phyloP scores from a whole-genome alignment of 2,888 invertebrate genomes.

The Drosophila nigricruria region DNA sequence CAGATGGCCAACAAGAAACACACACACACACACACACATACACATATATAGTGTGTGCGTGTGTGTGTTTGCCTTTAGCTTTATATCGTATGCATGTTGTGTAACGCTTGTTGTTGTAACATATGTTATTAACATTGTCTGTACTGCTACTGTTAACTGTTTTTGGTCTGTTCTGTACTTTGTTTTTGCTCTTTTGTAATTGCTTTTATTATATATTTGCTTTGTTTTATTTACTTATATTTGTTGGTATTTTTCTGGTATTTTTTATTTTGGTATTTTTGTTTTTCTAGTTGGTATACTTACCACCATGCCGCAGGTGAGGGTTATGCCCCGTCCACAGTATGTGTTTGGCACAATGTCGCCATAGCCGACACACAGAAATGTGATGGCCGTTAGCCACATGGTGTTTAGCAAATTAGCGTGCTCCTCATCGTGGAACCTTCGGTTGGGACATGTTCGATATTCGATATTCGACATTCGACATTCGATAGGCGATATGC shows the following conservation, averaged over 20 bases:
- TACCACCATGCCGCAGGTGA: constrained; percentile 99
- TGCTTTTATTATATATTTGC: constrained; percentile 8
- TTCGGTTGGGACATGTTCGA: constrained; percentile 83
- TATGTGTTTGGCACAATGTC: constrained; percentile 99
- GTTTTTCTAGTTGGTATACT: constrained; percentile 86
- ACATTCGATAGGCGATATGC: background rate
- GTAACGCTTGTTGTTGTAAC: constrained; percentile 33
- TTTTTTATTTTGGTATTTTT: constrained; percentile 23
- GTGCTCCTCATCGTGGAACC: constrained; percentile 99
- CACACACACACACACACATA: constrained; percentile 2
- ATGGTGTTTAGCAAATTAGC: constrained; percentile 99
- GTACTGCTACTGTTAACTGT: constrained; percentile 18
- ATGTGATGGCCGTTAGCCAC: constrained; percentile 99
- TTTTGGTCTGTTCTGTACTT: constrained; percentile 45
- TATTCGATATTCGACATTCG: constrained; percentile 5
- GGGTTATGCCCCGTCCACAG: constrained; percentile 99
- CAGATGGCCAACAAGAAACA: constrained; percentile 21
- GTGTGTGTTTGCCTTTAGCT: constrained; percentile 24
- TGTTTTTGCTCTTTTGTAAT: constrained; percentile 27
- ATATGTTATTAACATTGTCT: constrained; percentile 21
- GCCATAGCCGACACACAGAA: constrained; percentile 99
- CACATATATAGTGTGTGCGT: constrained; percentile 11
- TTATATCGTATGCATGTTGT: constrained; percentile 53
- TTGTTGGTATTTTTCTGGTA: constrained; percentile 5
- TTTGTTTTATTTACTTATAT: constrained; percentile 1